A percentile compares a stretch with the other conserved stretches of the same genome.
phyloP scores from a whole-genome alignment of 2,113 vertebrate species.

The Artemisiospiza belli region DNA sequence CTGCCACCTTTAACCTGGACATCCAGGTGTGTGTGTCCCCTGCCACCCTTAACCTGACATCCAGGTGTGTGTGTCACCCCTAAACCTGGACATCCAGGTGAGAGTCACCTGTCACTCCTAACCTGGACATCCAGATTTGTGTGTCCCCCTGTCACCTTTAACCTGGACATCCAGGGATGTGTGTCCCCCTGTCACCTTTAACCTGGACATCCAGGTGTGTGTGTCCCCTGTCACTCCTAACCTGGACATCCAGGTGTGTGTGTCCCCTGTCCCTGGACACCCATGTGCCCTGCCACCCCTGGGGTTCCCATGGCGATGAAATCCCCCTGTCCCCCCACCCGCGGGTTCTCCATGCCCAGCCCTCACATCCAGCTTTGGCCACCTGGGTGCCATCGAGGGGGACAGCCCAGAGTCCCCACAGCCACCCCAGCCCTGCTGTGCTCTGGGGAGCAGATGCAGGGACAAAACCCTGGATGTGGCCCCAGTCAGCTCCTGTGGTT shows the following conservation, averaged over 20 bases:
- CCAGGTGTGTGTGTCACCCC: too few relatives aligned
- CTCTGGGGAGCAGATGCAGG: not conserved
- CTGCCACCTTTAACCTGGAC: too few relatives aligned
- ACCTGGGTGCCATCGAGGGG: not conserved
- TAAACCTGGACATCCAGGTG: constrained; percentile 82
- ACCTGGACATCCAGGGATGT: not conserved
- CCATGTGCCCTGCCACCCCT: too few relatives aligned
- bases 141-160: not conserved
- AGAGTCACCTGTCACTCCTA: constrained; percentile 27
- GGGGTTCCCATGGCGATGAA: rapidly evolving
- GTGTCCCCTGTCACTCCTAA: not conserved
- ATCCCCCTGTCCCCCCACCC: not conserved
- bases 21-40: too few relatives aligned
- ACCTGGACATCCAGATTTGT: constrained; percentile 77
- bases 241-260: constrained; percentile 69
- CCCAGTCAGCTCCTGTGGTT: rapidly evolving
- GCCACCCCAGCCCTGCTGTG: not conserved
- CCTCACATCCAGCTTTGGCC: not conserved
- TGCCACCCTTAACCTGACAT: too few relatives aligned
- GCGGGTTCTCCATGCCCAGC: not conserved
- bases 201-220: constrained; percentile 64
- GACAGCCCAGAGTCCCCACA: rapidly evolving
- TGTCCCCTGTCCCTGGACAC: not conserved
- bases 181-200: not conserved
- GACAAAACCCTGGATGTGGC: rapidly evolving